Base-by-base conservation (phyloP, 2,797 vertebrate species). In the Micromesistius poutassou region DNA sequence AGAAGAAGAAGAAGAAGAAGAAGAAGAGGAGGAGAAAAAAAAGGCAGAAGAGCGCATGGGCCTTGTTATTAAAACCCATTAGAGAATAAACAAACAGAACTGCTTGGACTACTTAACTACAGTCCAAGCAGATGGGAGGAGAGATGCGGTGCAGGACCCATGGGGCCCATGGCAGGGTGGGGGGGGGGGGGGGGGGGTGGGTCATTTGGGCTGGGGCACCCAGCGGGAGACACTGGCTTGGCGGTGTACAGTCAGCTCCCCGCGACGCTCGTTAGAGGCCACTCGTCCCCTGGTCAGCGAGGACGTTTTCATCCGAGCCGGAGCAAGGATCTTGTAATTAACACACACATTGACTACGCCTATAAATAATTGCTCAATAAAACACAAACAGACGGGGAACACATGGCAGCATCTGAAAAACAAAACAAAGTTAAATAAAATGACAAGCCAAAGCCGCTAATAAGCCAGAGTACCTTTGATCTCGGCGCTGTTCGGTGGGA, bases 401-500 rank as follows among this genome's bases (percentile, higher is more conserved):
- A 80, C 83, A 78, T 55, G 35, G 87, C 88, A 77, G 85, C 91
- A 82, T 89, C 88, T 10, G 8, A 91, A 19, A 62, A 7, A 55
- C 4, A 62, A 62, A 62, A 62, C 7, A 62, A n/a, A n/a, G 55
- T 25, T 62, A n/a, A 62, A n/a, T 62, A 9, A n/a, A 25, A 62
- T 25, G 91, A 82, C 82, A 83, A 80, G 85, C 85, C 77, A 66
- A 89, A 82, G 85, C 82, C 85, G 74, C 85, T 90, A 90, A 86
- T 89, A 88, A 93, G 92, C 91, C 90, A 78, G 79, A 77, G 16
- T 80, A 80, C 66, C 91, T 93, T 94, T 94, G 88, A 94, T 93
- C 89, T 89, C 46, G 16, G 78, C 79, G 77, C 82, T 74, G 82
- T 89, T 81, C 81, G 77, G 76, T 82, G 87, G 5, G 33, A 1